Evolutionary conservation across 2,113 vertebrate genomes (phyloP).

Genomic region (Acrocephalus kingi): DNA sequence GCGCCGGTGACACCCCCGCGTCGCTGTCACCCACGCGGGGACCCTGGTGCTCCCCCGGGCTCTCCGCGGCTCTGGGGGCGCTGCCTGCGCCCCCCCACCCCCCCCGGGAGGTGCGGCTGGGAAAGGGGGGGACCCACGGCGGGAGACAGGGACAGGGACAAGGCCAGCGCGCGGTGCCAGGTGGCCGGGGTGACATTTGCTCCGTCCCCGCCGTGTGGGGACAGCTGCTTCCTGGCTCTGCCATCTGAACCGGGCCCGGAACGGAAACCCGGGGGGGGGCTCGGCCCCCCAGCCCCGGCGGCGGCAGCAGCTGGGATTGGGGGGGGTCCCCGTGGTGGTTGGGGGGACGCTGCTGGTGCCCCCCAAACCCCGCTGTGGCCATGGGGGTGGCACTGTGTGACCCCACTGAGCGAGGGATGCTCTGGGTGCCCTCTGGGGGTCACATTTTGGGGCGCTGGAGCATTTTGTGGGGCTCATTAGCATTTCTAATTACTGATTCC

Average conservation of each 20-base stretch:
- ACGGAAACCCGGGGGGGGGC: conserved; percentile 18
- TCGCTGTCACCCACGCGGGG: neutral
- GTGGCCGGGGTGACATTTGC: conserved; percentile 59
- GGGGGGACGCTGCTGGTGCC: neutral
- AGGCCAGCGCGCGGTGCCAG: conserved; percentile 15
- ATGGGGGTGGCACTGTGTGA: neutral
- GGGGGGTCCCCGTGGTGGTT: neutral
- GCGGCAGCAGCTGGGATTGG: neutral
- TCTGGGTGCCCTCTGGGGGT: neutral
- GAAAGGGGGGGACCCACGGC: neutral
- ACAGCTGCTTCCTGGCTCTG: conserved; percentile 65
- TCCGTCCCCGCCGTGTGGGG: neutral
- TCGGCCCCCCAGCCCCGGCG: neutral
- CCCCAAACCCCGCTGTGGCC: neutral
- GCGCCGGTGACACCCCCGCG: accelerated
- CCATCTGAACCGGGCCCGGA: conserved; percentile 23
- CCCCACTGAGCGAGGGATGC: neutral
- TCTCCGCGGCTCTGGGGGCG: neutral
- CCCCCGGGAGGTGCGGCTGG: neutral
- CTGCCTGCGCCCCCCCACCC: neutral
- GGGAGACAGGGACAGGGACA: neutral
- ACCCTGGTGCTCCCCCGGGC: neutral
- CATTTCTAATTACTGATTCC: neutral
- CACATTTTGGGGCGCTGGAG: neutral
- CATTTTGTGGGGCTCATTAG: neutral